These are phyloP conservation scores for Lingula anatina DNA, from an alignment of 2,888 invertebrate genomes.

Conservation along the genomic window DNA sequence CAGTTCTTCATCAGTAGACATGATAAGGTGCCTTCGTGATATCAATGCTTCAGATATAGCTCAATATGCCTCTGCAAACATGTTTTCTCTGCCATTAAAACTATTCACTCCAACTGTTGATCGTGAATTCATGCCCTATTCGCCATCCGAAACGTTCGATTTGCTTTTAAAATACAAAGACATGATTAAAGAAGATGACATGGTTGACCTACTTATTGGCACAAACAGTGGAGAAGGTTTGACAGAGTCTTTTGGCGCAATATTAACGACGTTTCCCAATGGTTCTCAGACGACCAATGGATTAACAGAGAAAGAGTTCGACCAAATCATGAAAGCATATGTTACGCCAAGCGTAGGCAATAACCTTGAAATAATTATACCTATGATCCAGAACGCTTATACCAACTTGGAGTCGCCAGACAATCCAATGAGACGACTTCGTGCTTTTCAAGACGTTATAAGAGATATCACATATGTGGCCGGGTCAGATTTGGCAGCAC, in stretches of 20 bases:
- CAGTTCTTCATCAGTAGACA: no score
- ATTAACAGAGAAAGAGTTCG: not conserved
- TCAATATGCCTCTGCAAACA: no score
- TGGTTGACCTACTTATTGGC: slow-evolving; percentile 1
- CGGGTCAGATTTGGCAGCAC: slow-evolving; percentile 4
- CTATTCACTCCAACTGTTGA: no score
- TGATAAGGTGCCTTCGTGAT: slow-evolving; percentile 9
- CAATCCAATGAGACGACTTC: not conserved
- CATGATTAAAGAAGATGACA: no score
- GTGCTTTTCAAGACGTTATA: slow-evolving; percentile 4
- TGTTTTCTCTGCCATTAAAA: no score
- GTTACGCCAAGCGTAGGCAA: not conserved
- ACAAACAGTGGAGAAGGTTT: slow-evolving; percentile 1
- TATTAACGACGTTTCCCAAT: not conserved
- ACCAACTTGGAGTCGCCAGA: not conserved
- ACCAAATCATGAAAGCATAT: not conserved
- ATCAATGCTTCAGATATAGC: no score
- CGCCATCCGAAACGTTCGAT: not conserved
- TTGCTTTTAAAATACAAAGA: no score
- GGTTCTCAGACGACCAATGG: not conserved
- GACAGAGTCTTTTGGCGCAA: not conserved
- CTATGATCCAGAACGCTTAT: slow-evolving; percentile 1
- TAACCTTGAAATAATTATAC: not conserved
- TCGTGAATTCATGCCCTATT: slow-evolving; percentile 2
- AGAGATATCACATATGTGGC: slow-evolving; percentile 12